Evolutionary conservation across 2,888 invertebrate genomes (phyloP).

Genomic region (Anodontia alba): DNA sequence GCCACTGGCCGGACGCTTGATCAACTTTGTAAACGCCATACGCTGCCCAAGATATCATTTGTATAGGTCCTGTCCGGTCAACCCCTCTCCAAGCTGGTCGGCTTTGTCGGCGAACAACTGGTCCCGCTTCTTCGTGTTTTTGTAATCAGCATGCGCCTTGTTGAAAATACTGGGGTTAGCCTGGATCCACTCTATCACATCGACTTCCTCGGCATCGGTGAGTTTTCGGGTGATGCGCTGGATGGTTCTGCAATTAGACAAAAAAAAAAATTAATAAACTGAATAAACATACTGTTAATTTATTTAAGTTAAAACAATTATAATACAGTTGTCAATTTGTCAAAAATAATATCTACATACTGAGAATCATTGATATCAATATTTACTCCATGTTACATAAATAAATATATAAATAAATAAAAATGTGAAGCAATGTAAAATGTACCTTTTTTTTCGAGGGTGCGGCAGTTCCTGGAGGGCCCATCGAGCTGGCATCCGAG

Average conservation of each 20-base stretch:
- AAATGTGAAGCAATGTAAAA: constrained; percentile 44
- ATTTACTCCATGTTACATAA: constrained; percentile 45
- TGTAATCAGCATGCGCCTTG: constrained; percentile 49
- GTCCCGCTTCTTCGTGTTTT: constrained; percentile 47
- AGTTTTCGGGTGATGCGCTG: constrained; percentile 48
- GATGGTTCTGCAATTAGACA: constrained; percentile 50
- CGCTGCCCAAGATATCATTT: constrained; percentile 24
- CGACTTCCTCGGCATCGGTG: constrained; percentile 46
- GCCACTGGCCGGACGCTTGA: constrained; percentile 39
- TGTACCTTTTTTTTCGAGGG: constrained; percentile 36
- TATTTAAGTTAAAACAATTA: constrained; percentile 41
- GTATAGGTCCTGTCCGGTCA: constrained; percentile 51
- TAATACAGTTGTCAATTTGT: constrained; percentile 46
- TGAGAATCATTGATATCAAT: constrained; percentile 47
- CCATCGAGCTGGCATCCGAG: constrained; percentile 34
- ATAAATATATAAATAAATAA: constrained; percentile 38
- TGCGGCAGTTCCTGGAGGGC: not conserved
- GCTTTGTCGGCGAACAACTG: constrained; percentile 49
- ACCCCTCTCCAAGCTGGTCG: constrained; percentile 47
- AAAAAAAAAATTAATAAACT: constrained; percentile 42
- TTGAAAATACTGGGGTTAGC: constrained; percentile 47
- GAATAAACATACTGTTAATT: constrained; percentile 45
- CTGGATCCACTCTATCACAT: constrained; percentile 48
- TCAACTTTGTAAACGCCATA: too few relatives aligned
- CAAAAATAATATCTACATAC: constrained; percentile 45